Percentiles rank a stretch among this genome's conserved stretches.
phyloP scores from a whole-genome alignment of 2,888 invertebrate species.

The Drosophila tripunctata region DNA sequence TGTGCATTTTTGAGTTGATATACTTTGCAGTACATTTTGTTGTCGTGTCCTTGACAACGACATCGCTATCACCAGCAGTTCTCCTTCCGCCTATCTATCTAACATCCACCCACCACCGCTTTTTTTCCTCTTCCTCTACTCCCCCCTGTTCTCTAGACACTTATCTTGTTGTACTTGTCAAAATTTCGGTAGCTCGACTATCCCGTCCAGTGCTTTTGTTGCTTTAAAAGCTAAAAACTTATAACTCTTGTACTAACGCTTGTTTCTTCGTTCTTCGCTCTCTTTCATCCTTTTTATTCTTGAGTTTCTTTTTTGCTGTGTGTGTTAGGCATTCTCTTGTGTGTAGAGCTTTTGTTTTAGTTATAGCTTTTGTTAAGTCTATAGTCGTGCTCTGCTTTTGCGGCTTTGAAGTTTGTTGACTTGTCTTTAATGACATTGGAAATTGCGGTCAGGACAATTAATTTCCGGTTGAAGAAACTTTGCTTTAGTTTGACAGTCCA shows the following conservation, averaged over 20 bases:
- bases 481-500: slow-evolving; percentile 56
- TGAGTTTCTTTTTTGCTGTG: no score
- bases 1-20: slow-evolving; percentile 74
- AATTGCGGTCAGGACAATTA: slow-evolving; percentile 81
- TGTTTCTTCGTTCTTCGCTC: slow-evolving; percentile 41
- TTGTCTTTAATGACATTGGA: slow-evolving; percentile 76
- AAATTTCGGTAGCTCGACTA: slow-evolving; percentile 43
- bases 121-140: neutral
- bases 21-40: slow-evolving; percentile 73
- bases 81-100: no score
- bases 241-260: slow-evolving; percentile 57
- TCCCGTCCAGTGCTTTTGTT: slow-evolving; percentile 29
- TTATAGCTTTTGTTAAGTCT: slow-evolving; percentile 43
- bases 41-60: slow-evolving; percentile 54
- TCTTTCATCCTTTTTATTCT: neutral
- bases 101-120: neutral
- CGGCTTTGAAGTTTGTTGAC: slow-evolving; percentile 73
- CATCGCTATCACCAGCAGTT: no score
- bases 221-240: slow-evolving; percentile 64
- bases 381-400: slow-evolving; percentile 19
- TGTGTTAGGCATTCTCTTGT: slow-evolving; percentile 51
- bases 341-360: slow-evolving; percentile 57
- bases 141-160: slow-evolving; percentile 25
- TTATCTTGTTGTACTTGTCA: slow-evolving; percentile 65
- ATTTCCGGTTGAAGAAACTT: slow-evolving; percentile 78